Conservation (phyloP, 1,140 invertebrate genomes). For the Drosophila guanche region DNA sequence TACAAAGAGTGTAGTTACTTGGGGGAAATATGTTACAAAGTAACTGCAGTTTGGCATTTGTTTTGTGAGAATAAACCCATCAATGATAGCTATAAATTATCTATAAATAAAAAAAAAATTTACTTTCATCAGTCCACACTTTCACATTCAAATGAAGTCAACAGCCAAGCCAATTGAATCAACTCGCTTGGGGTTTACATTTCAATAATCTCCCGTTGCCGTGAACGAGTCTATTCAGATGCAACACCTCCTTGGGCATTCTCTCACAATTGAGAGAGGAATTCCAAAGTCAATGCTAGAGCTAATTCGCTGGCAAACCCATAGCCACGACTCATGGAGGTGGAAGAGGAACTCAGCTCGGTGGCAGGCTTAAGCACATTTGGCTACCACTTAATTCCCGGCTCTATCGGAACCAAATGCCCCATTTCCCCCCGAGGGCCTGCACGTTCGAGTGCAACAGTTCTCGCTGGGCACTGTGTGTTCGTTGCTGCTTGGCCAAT, state of each 20-base stretch:
- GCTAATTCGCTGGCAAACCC: slow-evolving; percentile 27
- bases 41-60: no score
- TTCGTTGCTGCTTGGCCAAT: slow-evolving; percentile 31
- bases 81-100: no score
- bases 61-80: no score
- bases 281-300: slow-evolving; percentile 61
- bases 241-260: slow-evolving; percentile 37
- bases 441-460: slow-evolving; percentile 52
- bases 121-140: neutral
- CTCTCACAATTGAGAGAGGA: slow-evolving; percentile 55
- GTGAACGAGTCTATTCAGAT: slow-evolving; percentile 31
- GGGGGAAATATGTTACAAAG: no score
- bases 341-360: slow-evolving; percentile 17
- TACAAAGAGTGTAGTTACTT: no score
- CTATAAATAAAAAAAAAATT: no score
- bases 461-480: neutral
- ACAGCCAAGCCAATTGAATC: slow-evolving; percentile 1
- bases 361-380: slow-evolving; percentile 55
- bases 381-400: slow-evolving; percentile 71
- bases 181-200: slow-evolving; percentile 5
- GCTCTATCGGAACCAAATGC: slow-evolving; percentile 34
- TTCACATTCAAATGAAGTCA: neutral
- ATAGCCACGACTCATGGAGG: slow-evolving; percentile 24
- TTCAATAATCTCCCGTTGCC: slow-evolving; percentile 9
- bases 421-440: slow-evolving; percentile 37